Conservation (phyloP, 2,113 vertebrate species). For the Neodon shergylaensis region DNA sequence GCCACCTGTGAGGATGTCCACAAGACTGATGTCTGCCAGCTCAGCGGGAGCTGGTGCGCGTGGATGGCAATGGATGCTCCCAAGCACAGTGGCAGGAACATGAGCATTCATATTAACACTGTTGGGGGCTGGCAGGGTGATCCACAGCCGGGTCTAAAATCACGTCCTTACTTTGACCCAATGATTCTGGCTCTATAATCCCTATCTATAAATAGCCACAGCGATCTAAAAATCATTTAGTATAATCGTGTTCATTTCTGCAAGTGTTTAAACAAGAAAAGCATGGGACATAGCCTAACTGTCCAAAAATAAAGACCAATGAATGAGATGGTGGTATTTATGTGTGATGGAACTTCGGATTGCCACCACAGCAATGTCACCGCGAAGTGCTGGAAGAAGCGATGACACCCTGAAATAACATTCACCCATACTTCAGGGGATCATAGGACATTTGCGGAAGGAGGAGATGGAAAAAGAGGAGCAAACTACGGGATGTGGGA, state of each 20-base stretch:
- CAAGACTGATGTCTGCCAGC: fast-evolving
- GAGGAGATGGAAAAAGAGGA: fast-evolving
- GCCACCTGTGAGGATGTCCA: fast-evolving
- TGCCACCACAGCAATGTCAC: neutral
- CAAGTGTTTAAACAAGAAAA: neutral
- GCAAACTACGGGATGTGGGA: fast-evolving
- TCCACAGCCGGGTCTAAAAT: fast-evolving
- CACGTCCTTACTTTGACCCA: neutral
- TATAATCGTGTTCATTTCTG: fast-evolving
- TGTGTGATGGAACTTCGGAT: neutral
- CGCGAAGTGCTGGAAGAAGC: neutral
- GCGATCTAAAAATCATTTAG: neutral
- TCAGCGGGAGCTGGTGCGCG: fast-evolving
- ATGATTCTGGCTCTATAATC: neutral
- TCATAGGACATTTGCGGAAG: fast-evolving
- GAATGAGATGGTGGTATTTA: fast-evolving
- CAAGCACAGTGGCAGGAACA: fast-evolving
- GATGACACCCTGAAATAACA: fast-evolving
- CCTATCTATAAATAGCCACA: neutral
- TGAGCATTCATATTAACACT: neutral
- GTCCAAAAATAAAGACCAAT: neutral
- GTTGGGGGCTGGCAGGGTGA: neutral
- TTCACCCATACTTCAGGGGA: fast-evolving
- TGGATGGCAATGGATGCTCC: fast-evolving
- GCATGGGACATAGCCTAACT: neutral